These are phyloP conservation scores for Ferdinandea cuprea DNA, from an alignment of 2,888 invertebrate species.

Conservation along the genomic window DNA sequence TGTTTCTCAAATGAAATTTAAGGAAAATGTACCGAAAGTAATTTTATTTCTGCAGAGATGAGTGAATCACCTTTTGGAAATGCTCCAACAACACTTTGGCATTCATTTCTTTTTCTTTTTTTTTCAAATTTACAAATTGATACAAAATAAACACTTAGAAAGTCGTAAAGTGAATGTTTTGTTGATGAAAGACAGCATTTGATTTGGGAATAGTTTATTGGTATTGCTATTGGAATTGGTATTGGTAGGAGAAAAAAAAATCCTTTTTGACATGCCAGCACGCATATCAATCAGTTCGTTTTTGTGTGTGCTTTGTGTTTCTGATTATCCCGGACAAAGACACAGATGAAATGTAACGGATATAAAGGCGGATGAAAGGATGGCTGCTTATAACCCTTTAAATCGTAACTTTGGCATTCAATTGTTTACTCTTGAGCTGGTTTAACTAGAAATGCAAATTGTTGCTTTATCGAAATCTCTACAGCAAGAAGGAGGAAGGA, in stretches of 20 bases:
- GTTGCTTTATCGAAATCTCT: conserved; percentile 29
- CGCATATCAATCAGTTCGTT: conserved; percentile 65
- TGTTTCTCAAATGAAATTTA: conserved; percentile 57
- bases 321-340: conserved; percentile 11
- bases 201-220: conserved; percentile 68
- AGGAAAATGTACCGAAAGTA: conserved; percentile 49
- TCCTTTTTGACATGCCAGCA: conserved; percentile 54
- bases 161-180: conserved; percentile 69
- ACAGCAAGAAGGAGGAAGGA: background rate
- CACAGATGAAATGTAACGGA: conserved; percentile 35
- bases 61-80: conserved; percentile 29
- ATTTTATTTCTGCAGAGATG: conserved; percentile 27
- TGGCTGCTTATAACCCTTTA: conserved; percentile 43
- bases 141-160: conserved; percentile 71
- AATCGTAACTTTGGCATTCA: conserved; percentile 33
- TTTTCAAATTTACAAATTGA: conserved; percentile 56
- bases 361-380: conserved; percentile 39
- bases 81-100: conserved; percentile 54
- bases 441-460: conserved; percentile 69
- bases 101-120: conserved; percentile 25
- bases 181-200: conserved; percentile 66
- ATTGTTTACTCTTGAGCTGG: conserved; percentile 60
- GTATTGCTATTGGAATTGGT: background rate
- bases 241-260: conserved; percentile 36
- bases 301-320: conserved; percentile 7